A percentile compares a stretch with the other conserved stretches of the same genome.
Evolutionary conservation across 2,888 invertebrate species (phyloP).

Genomic region (Noctua pronuba): DNA sequence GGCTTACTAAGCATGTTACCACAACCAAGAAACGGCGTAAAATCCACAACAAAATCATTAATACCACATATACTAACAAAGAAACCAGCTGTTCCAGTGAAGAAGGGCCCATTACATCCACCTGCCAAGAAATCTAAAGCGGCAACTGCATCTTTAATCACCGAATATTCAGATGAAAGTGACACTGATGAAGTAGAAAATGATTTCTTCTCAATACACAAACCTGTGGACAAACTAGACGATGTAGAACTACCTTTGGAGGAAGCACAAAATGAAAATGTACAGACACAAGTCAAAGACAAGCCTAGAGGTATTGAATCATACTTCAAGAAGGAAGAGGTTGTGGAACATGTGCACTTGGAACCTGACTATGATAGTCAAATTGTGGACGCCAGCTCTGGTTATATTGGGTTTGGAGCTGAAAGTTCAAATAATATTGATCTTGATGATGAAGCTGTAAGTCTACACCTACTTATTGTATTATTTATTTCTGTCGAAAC

Average conservation of each 20-base stretch:
- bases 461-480: conserved; percentile 59
- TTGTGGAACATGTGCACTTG: conserved; percentile 59
- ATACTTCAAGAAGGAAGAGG: conserved; percentile 81
- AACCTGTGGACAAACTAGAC: conserved; percentile 81
- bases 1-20: conserved; percentile 93
- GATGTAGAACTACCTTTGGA: conserved; percentile 80
- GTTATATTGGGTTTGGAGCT: conserved; percentile 64
- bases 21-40: conserved; percentile 90
- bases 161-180: conserved; percentile 85
- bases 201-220: conserved; percentile 90
- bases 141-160: conserved; percentile 68
- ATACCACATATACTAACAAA: conserved; percentile 87
- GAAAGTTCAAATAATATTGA: conserved; percentile 68
- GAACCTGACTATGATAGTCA: conserved; percentile 61
- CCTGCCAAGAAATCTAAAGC: conserved; percentile 73
- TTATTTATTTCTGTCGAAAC: neutral
- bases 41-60: conserved; percentile 80
- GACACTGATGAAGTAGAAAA: conserved; percentile 89
- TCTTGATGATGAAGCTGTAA: conserved; percentile 87
- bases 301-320: conserved; percentile 79
- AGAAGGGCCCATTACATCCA: conserved; percentile 72
- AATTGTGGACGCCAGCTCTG: conserved; percentile 63
- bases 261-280: conserved; percentile 69
- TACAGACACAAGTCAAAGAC: conserved; percentile 52
- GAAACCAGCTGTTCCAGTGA: conserved; percentile 73